phyloP scores from a whole-genome alignment of 2,888 invertebrate species.

The Drosophila borealis region DNA sequence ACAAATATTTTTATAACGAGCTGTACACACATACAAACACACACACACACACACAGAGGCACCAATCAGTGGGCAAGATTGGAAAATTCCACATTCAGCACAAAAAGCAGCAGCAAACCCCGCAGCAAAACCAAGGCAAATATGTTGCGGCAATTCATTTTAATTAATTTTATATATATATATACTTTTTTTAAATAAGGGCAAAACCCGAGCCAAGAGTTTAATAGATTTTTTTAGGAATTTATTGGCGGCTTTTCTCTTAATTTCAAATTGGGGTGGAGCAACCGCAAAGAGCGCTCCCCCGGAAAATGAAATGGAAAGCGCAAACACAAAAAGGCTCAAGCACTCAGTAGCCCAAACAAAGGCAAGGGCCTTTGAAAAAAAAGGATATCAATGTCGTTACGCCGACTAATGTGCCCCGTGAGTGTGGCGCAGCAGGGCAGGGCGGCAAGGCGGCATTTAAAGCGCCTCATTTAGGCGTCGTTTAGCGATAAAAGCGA shows the following conservation, averaged over 20 bases:
- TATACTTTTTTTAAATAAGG: not conserved
- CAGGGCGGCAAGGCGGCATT: slow-evolving; percentile 11
- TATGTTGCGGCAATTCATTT: slow-evolving; percentile 75
- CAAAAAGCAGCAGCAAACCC: slow-evolving; percentile 19
- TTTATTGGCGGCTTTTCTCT: slow-evolving; percentile 58
- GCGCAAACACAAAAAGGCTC: slow-evolving; percentile 31
- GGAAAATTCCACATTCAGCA: slow-evolving; percentile 35
- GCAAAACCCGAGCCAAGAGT: slow-evolving; percentile 19
- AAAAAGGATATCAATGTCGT: slow-evolving; percentile 70
- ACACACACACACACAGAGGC: not conserved
- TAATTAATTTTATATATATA: slow-evolving; percentile 70
- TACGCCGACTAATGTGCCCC: slow-evolving; percentile 68
- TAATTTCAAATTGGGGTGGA: slow-evolving; percentile 44
- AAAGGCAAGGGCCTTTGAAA: slow-evolving; percentile 40
- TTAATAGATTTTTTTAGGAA: slow-evolving; percentile 57
- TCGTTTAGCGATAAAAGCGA: slow-evolving; percentile 76
- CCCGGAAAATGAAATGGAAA: slow-evolving; percentile 61
- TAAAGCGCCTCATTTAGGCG: slow-evolving; percentile 73
- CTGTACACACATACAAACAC: slow-evolving; percentile 1
- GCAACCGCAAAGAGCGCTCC: slow-evolving; percentile 58
- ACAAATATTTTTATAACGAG: slow-evolving; percentile 56
- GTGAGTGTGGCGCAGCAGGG: slow-evolving; percentile 5
- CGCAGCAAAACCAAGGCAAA: slow-evolving; percentile 49
- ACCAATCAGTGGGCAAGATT: slow-evolving; percentile 46
- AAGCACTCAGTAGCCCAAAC: slow-evolving; percentile 18